phyloP scores from a whole-genome alignment of 1,140 invertebrate species.

The Lerema accius region DNA sequence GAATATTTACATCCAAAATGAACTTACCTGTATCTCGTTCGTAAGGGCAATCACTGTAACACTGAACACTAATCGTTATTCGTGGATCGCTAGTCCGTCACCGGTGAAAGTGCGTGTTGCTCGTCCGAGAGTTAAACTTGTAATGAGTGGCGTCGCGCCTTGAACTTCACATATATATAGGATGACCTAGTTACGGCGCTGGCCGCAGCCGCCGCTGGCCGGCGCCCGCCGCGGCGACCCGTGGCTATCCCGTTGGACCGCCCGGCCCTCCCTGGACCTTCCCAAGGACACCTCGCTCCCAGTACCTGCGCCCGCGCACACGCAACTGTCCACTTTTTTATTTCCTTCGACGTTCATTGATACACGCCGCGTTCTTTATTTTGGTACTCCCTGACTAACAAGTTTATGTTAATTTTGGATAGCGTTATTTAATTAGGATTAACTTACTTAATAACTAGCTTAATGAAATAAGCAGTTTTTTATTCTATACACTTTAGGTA shows the following conservation, averaged over 20 bases:
- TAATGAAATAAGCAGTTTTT: too few species aligned
- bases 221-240: conserved; percentile 66
- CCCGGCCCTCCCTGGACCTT: conserved; percentile 51
- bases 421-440: not conserved
- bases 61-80: conserved; percentile 72
- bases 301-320: not conserved
- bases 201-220: conserved; percentile 76
- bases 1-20: conserved; percentile 45
- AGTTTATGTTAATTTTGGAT: too few species aligned
- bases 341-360: not conserved
- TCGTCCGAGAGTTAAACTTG: conserved; percentile 73
- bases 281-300: conserved; percentile 57
- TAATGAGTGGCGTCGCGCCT: conserved; percentile 72
- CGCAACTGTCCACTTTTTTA: conserved; percentile 2
- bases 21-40: conserved; percentile 68
- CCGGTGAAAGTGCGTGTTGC: conserved; percentile 78
- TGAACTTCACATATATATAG: conserved; percentile 82
- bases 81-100: conserved; percentile 63
- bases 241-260: conserved; percentile 63
- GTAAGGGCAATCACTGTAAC: conserved; percentile 66
- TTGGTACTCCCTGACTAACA: not conserved
- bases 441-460: not conserved
- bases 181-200: conserved; percentile 74
- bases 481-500: too few species aligned
- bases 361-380: not conserved